Evolutionary conservation across 2,888 invertebrate genomes (phyloP).

Genomic region (Megamerina dolium): DNA sequence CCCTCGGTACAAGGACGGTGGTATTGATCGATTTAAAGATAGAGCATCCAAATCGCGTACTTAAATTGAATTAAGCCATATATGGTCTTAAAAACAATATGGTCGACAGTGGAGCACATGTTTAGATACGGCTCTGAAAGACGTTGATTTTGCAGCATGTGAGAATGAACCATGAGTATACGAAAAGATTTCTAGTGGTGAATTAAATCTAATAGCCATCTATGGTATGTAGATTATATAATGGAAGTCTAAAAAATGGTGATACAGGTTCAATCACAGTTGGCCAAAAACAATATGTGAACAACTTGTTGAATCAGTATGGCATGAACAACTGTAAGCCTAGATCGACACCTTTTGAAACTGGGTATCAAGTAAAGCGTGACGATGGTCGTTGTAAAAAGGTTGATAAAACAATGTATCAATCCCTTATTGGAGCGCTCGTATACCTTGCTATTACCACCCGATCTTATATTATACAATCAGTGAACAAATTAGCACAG

Average conservation of each 20-base stretch:
- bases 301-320: background rate
- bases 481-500: conserved; percentile 4
- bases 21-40: no score
- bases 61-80: background rate
- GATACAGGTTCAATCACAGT: background rate
- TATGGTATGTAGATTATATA: no score
- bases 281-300: background rate
- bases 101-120: no score
- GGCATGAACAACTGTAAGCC: conserved; percentile 2
- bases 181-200: background rate
- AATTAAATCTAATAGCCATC: background rate
- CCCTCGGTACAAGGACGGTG: no score
- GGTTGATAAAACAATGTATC: background rate
- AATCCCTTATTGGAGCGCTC: background rate
- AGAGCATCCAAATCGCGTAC: background rate
- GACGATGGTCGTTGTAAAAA: background rate
- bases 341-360: background rate
- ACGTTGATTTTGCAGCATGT: background rate
- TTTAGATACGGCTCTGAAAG: background rate
- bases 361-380: background rate
- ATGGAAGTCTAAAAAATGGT: no score
- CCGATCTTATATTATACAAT: conserved; percentile 2
- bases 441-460: conserved; percentile 3
- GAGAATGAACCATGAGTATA: background rate
- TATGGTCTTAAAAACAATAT: background rate